Conservation (phyloP, 2,113 vertebrate genomes). For the Pycnonotus jocosus region DNA sequence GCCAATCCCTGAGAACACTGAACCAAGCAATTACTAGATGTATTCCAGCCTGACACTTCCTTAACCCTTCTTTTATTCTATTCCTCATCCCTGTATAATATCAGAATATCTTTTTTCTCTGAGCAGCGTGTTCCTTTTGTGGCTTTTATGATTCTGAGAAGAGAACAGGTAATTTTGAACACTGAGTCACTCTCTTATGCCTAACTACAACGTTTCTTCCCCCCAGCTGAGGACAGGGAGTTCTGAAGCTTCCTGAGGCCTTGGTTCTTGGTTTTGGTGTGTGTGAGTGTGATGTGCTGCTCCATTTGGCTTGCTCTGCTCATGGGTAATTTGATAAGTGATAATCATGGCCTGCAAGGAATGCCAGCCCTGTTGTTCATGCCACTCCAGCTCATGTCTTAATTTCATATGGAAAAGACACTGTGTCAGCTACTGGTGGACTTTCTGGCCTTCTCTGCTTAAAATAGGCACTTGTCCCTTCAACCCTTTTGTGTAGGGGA, state of each 20-base stretch:
- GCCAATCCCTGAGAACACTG: background rate
- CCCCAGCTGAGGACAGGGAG: background rate
- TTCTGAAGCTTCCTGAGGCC: constrained; percentile 7
- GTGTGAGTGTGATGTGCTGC: constrained; percentile 12
- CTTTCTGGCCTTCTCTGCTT: background rate
- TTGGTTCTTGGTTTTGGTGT: background rate
- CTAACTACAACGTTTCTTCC: background rate
- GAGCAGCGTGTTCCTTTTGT: background rate
- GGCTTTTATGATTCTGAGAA: background rate
- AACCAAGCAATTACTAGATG: background rate
- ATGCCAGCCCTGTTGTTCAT: background rate
- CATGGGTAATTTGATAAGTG: constrained; percentile 13
- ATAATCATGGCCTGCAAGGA: constrained; percentile 41
- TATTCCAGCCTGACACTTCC: background rate
- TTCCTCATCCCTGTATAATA: background rate
- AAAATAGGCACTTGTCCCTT: background rate
- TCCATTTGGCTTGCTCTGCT: constrained; percentile 9
- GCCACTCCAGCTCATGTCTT: background rate
- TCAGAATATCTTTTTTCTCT: background rate
- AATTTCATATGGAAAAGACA: background rate
- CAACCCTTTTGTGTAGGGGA: background rate
- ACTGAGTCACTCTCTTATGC: background rate
- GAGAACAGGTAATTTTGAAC: constrained; percentile 13
- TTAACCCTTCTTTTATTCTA: background rate
- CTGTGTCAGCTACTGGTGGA: background rate